Conservation (phyloP, 2,888 invertebrate species). For the Ditula angustiorana region DNA sequence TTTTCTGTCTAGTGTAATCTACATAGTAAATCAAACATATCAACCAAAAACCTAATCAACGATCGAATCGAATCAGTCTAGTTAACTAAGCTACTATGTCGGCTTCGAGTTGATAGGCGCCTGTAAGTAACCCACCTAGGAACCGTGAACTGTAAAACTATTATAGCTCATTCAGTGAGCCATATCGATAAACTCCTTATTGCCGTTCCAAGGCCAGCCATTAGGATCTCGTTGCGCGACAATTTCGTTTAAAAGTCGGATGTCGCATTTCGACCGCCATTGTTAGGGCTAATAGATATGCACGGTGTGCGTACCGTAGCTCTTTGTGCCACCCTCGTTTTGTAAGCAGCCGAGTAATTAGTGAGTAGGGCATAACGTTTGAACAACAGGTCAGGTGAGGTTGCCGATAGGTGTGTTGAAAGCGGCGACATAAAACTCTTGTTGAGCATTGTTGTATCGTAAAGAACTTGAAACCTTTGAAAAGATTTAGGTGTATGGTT, state of each 20-base stretch:
- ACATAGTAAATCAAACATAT: no score
- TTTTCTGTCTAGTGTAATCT: no score
- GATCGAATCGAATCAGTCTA: not conserved
- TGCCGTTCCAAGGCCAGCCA: slow-evolving; percentile 21
- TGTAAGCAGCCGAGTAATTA: slow-evolving; percentile 35
- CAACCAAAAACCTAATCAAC: no score
- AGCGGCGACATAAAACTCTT: slow-evolving; percentile 7
- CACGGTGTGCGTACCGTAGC: slow-evolving; percentile 25
- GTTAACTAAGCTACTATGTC: not conserved
- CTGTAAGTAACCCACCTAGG: not conserved
- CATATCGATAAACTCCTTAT: slow-evolving; percentile 30
- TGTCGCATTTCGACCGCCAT: slow-evolving; percentile 18
- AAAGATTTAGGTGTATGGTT: not conserved
- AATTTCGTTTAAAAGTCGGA: slow-evolving; percentile 19
- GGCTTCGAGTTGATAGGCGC: not conserved
- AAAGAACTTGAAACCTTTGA: not conserved
- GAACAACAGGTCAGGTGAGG: slow-evolving; percentile 24
- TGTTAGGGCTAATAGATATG: slow-evolving; percentile 39
- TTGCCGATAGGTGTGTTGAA: slow-evolving; percentile 7
- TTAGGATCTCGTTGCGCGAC: slow-evolving; percentile 25
- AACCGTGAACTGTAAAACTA: slow-evolving; percentile 13
- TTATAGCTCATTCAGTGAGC: slow-evolving; percentile 17
- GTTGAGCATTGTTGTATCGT: not conserved
- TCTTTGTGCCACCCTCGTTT: slow-evolving; percentile 37
- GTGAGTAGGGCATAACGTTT: slow-evolving; percentile 35